phyloP scores from a whole-genome alignment of 2,113 vertebrate species.

The Oryzias woworae region DNA sequence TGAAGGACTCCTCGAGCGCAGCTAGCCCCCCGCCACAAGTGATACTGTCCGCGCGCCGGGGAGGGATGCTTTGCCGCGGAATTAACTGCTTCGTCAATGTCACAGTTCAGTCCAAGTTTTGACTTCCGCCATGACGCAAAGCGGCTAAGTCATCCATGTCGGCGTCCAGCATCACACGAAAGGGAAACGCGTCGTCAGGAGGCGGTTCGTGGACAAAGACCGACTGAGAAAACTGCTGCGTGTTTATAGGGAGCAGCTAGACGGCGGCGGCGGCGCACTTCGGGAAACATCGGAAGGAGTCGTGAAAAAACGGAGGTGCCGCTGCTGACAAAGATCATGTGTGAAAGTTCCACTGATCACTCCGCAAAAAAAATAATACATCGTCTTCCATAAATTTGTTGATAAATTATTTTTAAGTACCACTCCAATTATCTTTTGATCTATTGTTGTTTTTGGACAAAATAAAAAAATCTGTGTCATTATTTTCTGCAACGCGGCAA shows the following conservation, averaged over 20 bases:
- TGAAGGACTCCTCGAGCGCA: conserved; percentile 30
- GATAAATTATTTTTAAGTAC: no score
- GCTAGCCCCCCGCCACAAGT: conserved; percentile 29
- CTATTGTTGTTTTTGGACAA: no score
- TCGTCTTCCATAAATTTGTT: no score
- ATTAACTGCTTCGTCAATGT: conserved; percentile 7
- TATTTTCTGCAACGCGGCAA: no score
- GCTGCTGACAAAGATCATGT: conserved; percentile 30
- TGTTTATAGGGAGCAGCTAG: conserved; percentile 40
- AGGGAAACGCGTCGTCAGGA: conserved; percentile 38
- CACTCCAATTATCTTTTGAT: no score
- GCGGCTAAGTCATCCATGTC: conserved; percentile 26
- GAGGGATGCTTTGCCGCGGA: conserved; percentile 8
- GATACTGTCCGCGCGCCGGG: conserved; percentile 25
- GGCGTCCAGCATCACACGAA: conserved; percentile 35
- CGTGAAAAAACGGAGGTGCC: conserved; percentile 36
- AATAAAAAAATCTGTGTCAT: no score
- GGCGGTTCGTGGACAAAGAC: conserved; percentile 50
- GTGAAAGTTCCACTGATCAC: rapidly evolving
- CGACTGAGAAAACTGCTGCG: conserved; percentile 37
- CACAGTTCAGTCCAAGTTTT: conserved; percentile 32
- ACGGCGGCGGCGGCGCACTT: conserved; percentile 32
- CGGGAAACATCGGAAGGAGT: conserved; percentile 49
- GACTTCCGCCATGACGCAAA: conserved; percentile 38
- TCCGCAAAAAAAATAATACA: neutral